A percentile compares a stretch with the other conserved stretches of the same genome.
Evolutionary conservation across 2,888 invertebrate genomes (phyloP).

Genomic region (Anticlea derivata): DNA sequence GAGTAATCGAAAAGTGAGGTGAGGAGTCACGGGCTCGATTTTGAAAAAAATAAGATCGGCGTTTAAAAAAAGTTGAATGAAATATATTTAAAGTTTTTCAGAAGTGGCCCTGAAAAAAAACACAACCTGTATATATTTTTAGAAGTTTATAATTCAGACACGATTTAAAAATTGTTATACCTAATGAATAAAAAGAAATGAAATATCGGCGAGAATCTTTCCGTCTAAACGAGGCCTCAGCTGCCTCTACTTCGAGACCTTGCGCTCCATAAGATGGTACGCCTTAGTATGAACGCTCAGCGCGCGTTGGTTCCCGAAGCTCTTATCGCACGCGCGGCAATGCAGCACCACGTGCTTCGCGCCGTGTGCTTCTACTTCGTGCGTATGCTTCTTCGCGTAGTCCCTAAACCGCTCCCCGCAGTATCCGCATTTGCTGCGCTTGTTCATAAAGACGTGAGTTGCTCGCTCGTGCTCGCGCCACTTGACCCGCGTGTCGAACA

Average conservation of each 20-base stretch:
- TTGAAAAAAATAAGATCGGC: too few species aligned
- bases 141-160: too few species aligned
- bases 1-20: too few species aligned
- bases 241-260: conserved; percentile 9
- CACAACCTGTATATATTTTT: too few species aligned
- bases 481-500: conserved; percentile 52
- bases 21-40: too few species aligned
- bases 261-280: conserved; percentile 19
- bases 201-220: too few species aligned
- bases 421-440: conserved; percentile 56
- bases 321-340: conserved; percentile 74
- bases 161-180: too few species aligned
- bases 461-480: conserved; percentile 52
- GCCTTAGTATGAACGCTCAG: conserved; percentile 66
- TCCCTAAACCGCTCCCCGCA: conserved; percentile 65
- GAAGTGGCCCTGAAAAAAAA: too few species aligned
- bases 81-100: too few species aligned
- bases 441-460: conserved; percentile 48
- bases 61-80: too few species aligned
- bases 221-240: too few species aligned
- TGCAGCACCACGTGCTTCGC: conserved; percentile 61
- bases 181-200: too few species aligned
- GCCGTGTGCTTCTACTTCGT: conserved; percentile 63
- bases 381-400: conserved; percentile 65
- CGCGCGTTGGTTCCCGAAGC: conserved; percentile 74